phyloP scores from a whole-genome alignment of 2,113 vertebrate species.

The Oplegnathus fasciatus region DNA sequence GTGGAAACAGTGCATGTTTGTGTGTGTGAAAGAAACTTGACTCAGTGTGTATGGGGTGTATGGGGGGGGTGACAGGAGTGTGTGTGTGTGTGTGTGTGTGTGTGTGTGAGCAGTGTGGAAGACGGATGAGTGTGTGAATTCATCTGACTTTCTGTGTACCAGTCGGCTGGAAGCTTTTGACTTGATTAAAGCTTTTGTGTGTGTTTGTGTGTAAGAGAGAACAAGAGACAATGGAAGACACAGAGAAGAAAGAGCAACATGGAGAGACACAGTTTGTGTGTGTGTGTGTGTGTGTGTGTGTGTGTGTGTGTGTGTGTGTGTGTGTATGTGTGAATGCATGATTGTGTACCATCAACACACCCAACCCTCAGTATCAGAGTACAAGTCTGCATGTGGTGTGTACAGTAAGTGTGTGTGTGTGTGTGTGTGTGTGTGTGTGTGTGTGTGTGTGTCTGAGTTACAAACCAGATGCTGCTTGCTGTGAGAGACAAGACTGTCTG shows the following conservation, averaged over 20 bases:
- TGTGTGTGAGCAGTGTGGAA: constrained; percentile 50
- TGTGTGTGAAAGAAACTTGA: neutral
- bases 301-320: neutral
- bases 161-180: constrained; percentile 71
- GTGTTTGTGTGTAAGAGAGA: constrained; percentile 17
- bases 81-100: constrained; percentile 28
- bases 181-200: constrained; percentile 63
- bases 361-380: neutral
- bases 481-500: constrained; percentile 59
- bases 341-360: neutral
- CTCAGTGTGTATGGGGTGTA: constrained; percentile 9
- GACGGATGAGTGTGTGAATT: constrained; percentile 73
- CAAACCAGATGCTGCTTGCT: constrained; percentile 54
- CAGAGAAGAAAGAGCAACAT: neutral
- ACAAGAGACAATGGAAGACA: neutral
- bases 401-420: constrained; percentile 1
- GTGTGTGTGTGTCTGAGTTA: neutral
- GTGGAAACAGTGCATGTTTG: constrained; percentile 31
- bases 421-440: constrained; percentile 3
- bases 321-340: neutral
- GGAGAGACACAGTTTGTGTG: neutral
- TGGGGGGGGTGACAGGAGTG: constrained; percentile 3
- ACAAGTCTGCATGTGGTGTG: neutral
- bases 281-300: neutral
- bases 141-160: constrained; percentile 73